Conservation (phyloP, 2,797 vertebrate genomes). For the Rhodeus uyekii region DNA sequence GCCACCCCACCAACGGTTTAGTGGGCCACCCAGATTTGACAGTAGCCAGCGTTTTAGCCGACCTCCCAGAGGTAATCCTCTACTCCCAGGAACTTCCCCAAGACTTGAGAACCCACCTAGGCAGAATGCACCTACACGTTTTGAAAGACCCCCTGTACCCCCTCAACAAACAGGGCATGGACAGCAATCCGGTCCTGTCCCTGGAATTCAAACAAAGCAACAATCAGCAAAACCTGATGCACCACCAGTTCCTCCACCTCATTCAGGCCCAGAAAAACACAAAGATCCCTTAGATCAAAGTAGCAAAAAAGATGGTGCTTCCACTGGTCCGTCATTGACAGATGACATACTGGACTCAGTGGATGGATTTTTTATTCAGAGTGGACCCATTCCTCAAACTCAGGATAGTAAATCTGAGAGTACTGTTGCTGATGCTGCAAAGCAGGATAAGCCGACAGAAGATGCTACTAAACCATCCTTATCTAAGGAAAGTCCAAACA, state of each 20-base stretch:
- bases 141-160: conserved; percentile 65
- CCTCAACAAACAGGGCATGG: conserved; percentile 6
- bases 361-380: conserved; percentile 76
- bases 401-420: conserved; percentile 34
- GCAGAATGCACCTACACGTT: conserved; percentile 53
- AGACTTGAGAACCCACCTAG: conserved; percentile 66
- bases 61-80: conserved; percentile 52
- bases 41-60: conserved; percentile 68
- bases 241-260: conserved; percentile 44
- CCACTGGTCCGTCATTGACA: conserved; percentile 62
- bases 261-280: conserved; percentile 49
- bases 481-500: conserved; percentile 36
- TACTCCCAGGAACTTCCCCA: conserved; percentile 45
- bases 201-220: conserved; percentile 38
- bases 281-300: conserved; percentile 43
- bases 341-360: conserved; percentile 71
- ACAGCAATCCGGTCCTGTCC: conserved; percentile 51
- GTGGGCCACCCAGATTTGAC: conserved; percentile 75
- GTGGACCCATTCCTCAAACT: conserved; percentile 79
- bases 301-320: conserved; percentile 6
- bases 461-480: conserved; percentile 49
- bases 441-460: conserved; percentile 51
- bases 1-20: conserved; percentile 71
- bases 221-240: conserved; percentile 44
- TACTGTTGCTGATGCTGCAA: conserved; percentile 33